Evolutionary conservation across 2,888 invertebrate species (phyloP).

Genomic region (Drosophila melanosoma): DNA sequence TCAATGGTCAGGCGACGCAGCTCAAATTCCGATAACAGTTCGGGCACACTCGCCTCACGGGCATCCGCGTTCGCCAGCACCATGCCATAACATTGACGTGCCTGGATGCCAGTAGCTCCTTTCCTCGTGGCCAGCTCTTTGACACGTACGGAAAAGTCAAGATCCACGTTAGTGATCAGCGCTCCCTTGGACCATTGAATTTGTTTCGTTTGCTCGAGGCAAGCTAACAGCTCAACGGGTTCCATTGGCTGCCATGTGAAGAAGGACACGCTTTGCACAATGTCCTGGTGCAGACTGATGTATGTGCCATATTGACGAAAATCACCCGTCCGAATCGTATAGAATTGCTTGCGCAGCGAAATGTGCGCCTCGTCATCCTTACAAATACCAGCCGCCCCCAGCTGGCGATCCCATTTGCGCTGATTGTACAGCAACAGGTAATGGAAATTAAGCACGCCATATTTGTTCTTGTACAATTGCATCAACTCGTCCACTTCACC

Average conservation of each 20-base stretch:
- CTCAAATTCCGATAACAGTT: slow-evolving; percentile 70
- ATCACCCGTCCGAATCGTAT: slow-evolving; percentile 70
- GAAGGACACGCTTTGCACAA: slow-evolving; percentile 79
- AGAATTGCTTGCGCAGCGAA: slow-evolving; percentile 76
- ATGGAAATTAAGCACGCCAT: slow-evolving; percentile 70
- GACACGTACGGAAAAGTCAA: slow-evolving; percentile 51
- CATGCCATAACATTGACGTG: slow-evolving; percentile 73
- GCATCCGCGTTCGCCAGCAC: slow-evolving; percentile 62
- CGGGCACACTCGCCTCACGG: slow-evolving; percentile 40
- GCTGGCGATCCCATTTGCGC: slow-evolving; percentile 76
- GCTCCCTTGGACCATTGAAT: slow-evolving; percentile 78
- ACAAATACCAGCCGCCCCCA: slow-evolving; percentile 42
- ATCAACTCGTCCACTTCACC: slow-evolving; percentile 73
- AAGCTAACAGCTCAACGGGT: slow-evolving; percentile 67
- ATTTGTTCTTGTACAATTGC: slow-evolving; percentile 69
- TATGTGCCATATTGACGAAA: slow-evolving; percentile 78
- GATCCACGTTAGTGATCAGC: slow-evolving; percentile 76
- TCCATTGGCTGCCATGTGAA: slow-evolving; percentile 73
- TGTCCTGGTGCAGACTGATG: slow-evolving; percentile 77
- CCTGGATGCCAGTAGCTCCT: slow-evolving; percentile 55
- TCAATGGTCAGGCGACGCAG: slow-evolving; percentile 48
- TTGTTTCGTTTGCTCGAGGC: slow-evolving; percentile 69
- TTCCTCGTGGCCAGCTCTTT: slow-evolving; percentile 55
- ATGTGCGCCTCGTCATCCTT: slow-evolving; percentile 32
- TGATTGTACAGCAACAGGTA: slow-evolving; percentile 81